Percentiles rank a stretch among this genome's conserved stretches.
Evolutionary conservation across 2,888 invertebrate species (phyloP).

Genomic region (Shargacucullia verbasci): DNA sequence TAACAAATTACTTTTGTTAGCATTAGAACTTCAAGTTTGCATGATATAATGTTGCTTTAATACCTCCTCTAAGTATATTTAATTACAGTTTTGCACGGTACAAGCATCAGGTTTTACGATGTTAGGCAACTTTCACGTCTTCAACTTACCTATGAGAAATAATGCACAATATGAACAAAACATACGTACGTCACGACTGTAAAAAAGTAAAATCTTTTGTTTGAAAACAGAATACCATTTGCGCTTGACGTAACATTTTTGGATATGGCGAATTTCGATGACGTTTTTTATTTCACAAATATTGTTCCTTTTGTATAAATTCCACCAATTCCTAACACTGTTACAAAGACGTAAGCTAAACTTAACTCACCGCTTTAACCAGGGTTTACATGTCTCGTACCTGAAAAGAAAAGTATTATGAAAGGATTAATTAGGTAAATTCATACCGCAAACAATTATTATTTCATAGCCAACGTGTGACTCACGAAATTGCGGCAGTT

Average conservation of each 20-base stretch:
- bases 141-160: slow-evolving; percentile 39
- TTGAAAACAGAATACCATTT: slow-evolving; percentile 17
- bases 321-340: too few species aligned
- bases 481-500: slow-evolving; percentile 24
- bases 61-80: slow-evolving; percentile 36
- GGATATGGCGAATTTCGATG: slow-evolving; percentile 33
- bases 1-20: slow-evolving; percentile 9
- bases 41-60: slow-evolving; percentile 39
- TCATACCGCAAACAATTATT: slow-evolving; percentile 7
- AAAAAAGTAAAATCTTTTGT: slow-evolving; percentile 32
- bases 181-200: slow-evolving; percentile 21
- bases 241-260: slow-evolving; percentile 7
- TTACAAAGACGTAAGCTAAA: neutral
- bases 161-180: slow-evolving; percentile 42
- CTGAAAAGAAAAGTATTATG: slow-evolving; percentile 39
- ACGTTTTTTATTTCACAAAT: neutral
- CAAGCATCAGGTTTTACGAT: slow-evolving; percentile 12
- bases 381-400: slow-evolving; percentile 57
- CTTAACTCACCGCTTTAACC: slow-evolving; percentile 50
- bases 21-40: slow-evolving; percentile 15
- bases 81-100: slow-evolving; percentile 37
- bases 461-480: slow-evolving; percentile 14
- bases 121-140: slow-evolving; percentile 37
- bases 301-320: slow-evolving; percentile 15
- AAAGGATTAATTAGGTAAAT: slow-evolving; percentile 16